Base-by-base conservation (phyloP, 2,113 vertebrate genomes). In the Helogale parvula region DNA sequence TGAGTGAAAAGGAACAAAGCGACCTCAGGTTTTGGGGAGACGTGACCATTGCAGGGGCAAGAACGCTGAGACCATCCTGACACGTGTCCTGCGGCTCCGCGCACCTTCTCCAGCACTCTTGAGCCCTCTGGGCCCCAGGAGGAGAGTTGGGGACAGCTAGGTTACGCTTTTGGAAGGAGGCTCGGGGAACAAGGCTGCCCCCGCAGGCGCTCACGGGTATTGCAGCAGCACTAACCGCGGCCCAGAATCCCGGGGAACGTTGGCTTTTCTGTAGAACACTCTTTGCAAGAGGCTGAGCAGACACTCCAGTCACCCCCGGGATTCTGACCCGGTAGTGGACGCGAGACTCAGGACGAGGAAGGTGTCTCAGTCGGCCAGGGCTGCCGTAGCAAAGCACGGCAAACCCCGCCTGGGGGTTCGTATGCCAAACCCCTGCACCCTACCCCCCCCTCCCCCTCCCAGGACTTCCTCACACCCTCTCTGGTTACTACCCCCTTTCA, bases 171-270 rank as follows among this genome's bases (percentile, higher is more conserved):
- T 2, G 14, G 13, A 19, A n/a, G 25, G 27, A 71, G 35, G 29
- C 25, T 14, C 3, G 14, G 19, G 74, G 38, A 33, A 5, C 1
- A 23, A 15, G 11, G 12, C 2, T 33, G 82, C 17, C 38, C 38
- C 35, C 10, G 33, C 14, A 31, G 0, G 5, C 41, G 41, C 41
- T 2, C 41, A 8, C 23, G 11, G 33, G 76, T 1, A 33, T 19
- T 7, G 15, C 23, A 33, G 4, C 27, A 3, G 33, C 45, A 9
- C 31, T 1, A 15, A 25, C 5, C 13, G 33, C 74, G 8, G 21
- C 2, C 5, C 0, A 0, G 7, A 1, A 0, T 21, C 35, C 52
- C 14, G 35, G 88, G 50, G 63, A 35, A 12, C 45, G 0, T 2
- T 12, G 7, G 6, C 19, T 25, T 31, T 31, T 52, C 89, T 41